phyloP scores from a whole-genome alignment of 1,140 invertebrate genomes.

The Xylocopa sonorina region DNA sequence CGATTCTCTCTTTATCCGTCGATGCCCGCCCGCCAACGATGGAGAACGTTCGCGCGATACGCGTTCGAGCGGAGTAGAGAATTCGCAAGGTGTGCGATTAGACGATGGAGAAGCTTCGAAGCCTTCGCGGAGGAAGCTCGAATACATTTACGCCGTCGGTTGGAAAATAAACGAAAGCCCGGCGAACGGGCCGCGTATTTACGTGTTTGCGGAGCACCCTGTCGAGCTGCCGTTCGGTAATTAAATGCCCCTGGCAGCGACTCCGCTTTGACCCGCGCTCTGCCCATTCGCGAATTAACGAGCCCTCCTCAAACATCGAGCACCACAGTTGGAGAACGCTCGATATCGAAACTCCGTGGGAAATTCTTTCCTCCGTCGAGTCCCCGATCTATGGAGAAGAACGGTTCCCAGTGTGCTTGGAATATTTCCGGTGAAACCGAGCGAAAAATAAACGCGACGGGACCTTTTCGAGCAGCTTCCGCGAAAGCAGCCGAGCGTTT shows the following conservation, averaged over 20 bases:
- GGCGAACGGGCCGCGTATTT: slow-evolving; percentile 21
- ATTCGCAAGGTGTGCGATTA: not conserved
- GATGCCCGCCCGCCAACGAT: not conserved
- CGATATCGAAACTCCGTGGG: no score
- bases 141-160: slow-evolving; percentile 1
- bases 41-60: no score
- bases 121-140: not conserved
- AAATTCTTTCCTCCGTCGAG: not conserved
- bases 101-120: no score
- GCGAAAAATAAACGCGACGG: no score
- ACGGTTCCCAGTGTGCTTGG: no score
- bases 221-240: slow-evolving; percentile 22
- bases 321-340: not conserved
- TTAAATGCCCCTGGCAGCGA: slow-evolving; percentile 6
- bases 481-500: no score
- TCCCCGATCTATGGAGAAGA: no score
- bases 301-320: not conserved
- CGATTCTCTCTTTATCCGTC: not conserved
- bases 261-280: slow-evolving; percentile 5
- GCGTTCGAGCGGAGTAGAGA: no score
- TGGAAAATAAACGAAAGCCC: slow-evolving; percentile 21
- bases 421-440: no score
- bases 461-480: no score
- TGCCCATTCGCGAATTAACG: slow-evolving; percentile 18
- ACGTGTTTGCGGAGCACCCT: slow-evolving; percentile 26